Evolutionary conservation across 1,140 invertebrate species (phyloP).

Genomic region (Aricia agestis): DNA sequence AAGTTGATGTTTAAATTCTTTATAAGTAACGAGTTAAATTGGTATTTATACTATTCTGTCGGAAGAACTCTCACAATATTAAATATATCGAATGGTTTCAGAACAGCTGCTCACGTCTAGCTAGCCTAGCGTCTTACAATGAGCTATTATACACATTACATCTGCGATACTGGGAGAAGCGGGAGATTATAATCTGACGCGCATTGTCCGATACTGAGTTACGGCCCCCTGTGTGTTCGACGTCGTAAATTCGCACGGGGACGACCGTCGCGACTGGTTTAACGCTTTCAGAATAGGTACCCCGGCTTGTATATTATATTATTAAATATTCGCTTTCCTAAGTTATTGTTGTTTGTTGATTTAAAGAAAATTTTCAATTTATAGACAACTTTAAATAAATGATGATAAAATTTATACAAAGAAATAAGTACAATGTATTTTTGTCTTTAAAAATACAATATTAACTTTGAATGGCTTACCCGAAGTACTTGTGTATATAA

Average conservation of each 20-base stretch:
- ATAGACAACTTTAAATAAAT: no score
- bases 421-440: no score
- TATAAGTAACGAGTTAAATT: no score
- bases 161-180: constrained; percentile 21
- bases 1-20: no score
- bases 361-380: background rate
- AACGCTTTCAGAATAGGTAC: background rate
- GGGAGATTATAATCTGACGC: constrained; percentile 46
- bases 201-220: constrained; percentile 42
- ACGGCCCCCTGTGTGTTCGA: constrained; percentile 29
- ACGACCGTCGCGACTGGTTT: background rate
- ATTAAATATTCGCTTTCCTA: background rate
- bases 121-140: constrained; percentile 27
- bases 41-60: no score
- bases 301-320: background rate
- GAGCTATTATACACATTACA: constrained; percentile 33
- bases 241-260: constrained; percentile 39
- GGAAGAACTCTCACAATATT: no score
- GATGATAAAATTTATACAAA: no score
- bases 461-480: no score
- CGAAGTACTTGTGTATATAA: no score
- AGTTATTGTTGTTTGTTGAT: background rate
- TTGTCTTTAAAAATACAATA: no score
- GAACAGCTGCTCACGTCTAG: constrained; percentile 25
- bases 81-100: constrained; percentile 26